Evolutionary conservation across 2,113 vertebrate species (phyloP).

Genomic region (Rhea americana): DNA sequence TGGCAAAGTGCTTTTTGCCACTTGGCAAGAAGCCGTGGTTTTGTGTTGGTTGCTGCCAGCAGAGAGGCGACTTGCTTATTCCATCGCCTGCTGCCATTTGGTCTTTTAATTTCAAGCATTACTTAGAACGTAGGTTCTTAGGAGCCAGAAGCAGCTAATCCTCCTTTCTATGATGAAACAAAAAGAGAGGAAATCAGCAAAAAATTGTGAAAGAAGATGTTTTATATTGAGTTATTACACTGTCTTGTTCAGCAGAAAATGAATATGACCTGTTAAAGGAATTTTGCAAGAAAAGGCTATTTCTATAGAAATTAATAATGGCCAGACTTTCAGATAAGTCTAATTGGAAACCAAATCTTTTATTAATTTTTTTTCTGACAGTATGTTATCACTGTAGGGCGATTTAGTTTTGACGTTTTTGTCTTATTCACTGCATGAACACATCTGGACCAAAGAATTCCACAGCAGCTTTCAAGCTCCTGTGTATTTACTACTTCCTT

Average conservation of each 20-base stretch:
- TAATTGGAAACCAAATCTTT: conserved; percentile 57
- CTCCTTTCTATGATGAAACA: conserved; percentile 71
- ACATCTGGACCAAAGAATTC: neutral
- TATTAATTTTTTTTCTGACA: conserved; percentile 33
- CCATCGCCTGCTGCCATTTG: conserved; percentile 58
- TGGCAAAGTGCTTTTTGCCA: conserved; percentile 73
- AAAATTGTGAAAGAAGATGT: conserved; percentile 54
- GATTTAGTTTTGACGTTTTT: conserved; percentile 41
- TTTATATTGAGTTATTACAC: conserved; percentile 74
- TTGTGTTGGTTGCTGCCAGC: conserved; percentile 51
- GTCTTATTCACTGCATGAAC: conserved; percentile 17
- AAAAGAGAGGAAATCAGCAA: conserved; percentile 70
- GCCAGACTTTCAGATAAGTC: conserved; percentile 43
- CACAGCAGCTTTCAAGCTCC: neutral
- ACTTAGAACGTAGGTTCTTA: conserved; percentile 42
- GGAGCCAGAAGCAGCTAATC: conserved; percentile 70
- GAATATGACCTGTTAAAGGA: conserved; percentile 66
- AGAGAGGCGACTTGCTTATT: conserved; percentile 59
- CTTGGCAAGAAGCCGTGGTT: conserved; percentile 70
- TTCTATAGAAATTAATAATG: conserved; percentile 69
- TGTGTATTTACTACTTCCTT: conserved; percentile 19
- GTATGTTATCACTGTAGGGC: neutral
- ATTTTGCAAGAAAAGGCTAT: conserved; percentile 49
- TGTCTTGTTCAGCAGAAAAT: conserved; percentile 74
- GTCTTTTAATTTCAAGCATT: conserved; percentile 74